Conservation (phyloP, 2,888 invertebrate genomes). For the Tenthredo notha region DNA sequence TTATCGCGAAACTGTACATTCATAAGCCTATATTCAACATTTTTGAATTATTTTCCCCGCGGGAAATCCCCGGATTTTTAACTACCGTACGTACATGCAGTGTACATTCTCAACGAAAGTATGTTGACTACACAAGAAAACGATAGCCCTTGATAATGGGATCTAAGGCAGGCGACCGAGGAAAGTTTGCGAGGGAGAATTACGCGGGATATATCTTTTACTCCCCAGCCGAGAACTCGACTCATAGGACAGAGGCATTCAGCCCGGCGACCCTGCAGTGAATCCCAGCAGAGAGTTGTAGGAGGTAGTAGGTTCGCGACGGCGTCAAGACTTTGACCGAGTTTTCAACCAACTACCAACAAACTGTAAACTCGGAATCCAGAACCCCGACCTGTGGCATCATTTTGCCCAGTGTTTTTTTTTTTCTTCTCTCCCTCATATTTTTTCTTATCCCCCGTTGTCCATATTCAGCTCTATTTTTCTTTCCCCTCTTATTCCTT, state of each 20-base stretch:
- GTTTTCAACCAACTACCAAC: constrained; percentile 74
- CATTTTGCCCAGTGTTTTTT: constrained; percentile 4
- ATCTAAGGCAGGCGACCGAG: constrained; percentile 23
- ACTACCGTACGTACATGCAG: neutral
- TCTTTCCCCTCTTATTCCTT: neutral
- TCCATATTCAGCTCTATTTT: neutral
- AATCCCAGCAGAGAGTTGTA: constrained; percentile 46
- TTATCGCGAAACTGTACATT: neutral
- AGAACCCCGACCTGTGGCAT: constrained; percentile 53
- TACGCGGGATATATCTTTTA: constrained; percentile 46
- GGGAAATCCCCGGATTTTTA: neutral
- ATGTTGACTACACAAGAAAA: neutral
- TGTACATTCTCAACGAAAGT: neutral
- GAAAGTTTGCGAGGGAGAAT: constrained; percentile 48
- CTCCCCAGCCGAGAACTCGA: constrained; percentile 9
- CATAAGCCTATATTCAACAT: neutral
- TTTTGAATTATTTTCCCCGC: neutral
- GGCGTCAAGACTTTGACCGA: constrained; percentile 76
- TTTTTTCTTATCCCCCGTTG: neutral
- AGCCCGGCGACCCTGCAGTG: constrained; percentile 45
- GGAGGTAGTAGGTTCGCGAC: constrained; percentile 59
- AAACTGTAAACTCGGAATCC: constrained; percentile 55
- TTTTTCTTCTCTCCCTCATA: neutral
- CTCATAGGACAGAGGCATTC: constrained; percentile 48
- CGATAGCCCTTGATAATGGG: constrained; percentile 38